Percentiles rank a stretch among this genome's conserved stretches.
These are phyloP conservation scores for Sorex maritimensis DNA, from an alignment of 2,797 vertebrate species.

Conservation along the genomic window DNA sequence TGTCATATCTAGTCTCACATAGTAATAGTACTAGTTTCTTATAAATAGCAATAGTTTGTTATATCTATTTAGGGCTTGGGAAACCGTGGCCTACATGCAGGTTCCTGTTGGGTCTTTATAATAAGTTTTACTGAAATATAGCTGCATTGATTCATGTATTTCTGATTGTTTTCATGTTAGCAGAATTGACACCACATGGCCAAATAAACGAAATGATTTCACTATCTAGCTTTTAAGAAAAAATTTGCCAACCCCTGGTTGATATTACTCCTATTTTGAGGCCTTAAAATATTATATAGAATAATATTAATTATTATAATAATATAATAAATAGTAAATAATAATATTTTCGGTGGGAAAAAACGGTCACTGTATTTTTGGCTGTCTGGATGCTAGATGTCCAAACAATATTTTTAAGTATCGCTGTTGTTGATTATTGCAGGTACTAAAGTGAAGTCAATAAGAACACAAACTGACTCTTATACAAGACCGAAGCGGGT, in stretches of 20 bases:
- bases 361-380: conserved; percentile 42
- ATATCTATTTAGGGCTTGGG: background rate
- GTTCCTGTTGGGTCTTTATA: background rate
- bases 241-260: background rate
- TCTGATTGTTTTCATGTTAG: conserved; percentile 19
- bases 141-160: background rate
- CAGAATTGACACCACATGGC: background rate
- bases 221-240: background rate
- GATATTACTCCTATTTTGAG: conserved; percentile 40
- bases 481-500: conserved; percentile 66
- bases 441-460: conserved; percentile 96
- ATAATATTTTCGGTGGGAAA: conserved; percentile 20
- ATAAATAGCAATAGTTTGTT: too few species aligned
- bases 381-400: background rate
- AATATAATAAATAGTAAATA: too few species aligned
- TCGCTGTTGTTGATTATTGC: conserved; percentile 68
- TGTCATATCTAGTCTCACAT: conserved; percentile 7
- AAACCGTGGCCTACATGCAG: background rate
- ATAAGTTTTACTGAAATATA: conserved; percentile 21
- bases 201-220: background rate
- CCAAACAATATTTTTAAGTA: conserved; percentile 57
- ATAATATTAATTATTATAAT: background rate
- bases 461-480: conserved; percentile 94
- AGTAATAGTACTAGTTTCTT: background rate
- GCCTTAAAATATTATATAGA: background rate